Percentiles rank a stretch among this genome's conserved stretches.
phyloP scores from a whole-genome alignment of 2,888 invertebrate genomes.

The Pocota personata region DNA sequence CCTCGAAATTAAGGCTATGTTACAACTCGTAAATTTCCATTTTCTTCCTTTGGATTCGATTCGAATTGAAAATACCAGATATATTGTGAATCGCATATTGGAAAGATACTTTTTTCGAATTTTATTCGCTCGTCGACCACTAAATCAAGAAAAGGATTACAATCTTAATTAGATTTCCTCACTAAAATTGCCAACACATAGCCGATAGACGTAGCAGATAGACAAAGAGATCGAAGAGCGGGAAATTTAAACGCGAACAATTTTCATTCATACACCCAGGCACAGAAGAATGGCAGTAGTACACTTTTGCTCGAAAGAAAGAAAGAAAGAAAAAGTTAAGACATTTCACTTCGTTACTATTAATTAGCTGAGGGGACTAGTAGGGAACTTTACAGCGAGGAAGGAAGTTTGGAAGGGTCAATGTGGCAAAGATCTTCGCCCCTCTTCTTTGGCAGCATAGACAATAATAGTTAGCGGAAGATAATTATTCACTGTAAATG shows the following conservation, averaged over 20 bases:
- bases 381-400: not conserved
- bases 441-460: constrained; percentile 9
- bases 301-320: constrained; percentile 9
- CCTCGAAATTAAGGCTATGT: constrained; percentile 5
- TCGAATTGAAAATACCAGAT: constrained; percentile 42
- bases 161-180: constrained; percentile 68
- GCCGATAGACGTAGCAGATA: not conserved
- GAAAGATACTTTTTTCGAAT: constrained; percentile 22
- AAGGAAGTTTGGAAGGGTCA: not conserved
- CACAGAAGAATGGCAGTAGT: not conserved
- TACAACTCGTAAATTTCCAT: constrained; percentile 19
- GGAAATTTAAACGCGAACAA: not conserved
- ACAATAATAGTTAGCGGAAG: constrained; percentile 51
- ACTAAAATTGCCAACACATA: constrained; percentile 23
- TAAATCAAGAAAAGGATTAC: constrained; percentile 67
- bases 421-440: constrained; percentile 28
- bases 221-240: not conserved
- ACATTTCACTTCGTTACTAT: constrained; percentile 62
- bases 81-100: not conserved
- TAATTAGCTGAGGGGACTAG: constrained; percentile 31
- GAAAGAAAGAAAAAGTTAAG: constrained; percentile 40
- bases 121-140: constrained; percentile 36
- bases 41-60: constrained; percentile 13
- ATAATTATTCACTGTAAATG: constrained; percentile 66
- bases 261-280: not conserved